A percentile compares a stretch with the other conserved stretches of the same genome.
Conservation (phyloP, 2,797 vertebrate species). For the Falco novaeseelandiae region DNA sequence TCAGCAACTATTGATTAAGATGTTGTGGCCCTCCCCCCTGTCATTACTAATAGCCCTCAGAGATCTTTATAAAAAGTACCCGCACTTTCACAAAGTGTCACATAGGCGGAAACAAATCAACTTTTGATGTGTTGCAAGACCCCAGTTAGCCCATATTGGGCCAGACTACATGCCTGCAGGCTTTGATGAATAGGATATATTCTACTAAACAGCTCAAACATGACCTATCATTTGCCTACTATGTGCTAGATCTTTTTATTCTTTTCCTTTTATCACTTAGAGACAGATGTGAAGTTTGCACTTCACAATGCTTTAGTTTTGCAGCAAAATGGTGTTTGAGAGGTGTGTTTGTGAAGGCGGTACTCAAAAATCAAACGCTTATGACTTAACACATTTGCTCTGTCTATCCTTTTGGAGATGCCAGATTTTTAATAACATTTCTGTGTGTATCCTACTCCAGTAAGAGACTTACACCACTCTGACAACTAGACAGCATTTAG, state of each 20-base stretch:
- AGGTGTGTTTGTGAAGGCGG: neutral
- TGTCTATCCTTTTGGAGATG: neutral
- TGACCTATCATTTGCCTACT: neutral
- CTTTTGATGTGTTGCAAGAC: neutral
- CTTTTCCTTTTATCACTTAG: neutral
- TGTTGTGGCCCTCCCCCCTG: neutral
- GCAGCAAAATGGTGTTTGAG: neutral
- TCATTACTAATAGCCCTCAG: neutral
- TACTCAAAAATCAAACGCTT: neutral
- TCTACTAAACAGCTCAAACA: neutral
- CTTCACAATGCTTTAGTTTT: neutral
- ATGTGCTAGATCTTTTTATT: neutral
- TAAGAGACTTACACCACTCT: neutral
- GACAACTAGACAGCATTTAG: neutral
- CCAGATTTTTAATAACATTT: conserved; percentile 10
- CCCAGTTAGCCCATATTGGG: neutral
- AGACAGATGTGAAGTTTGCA: neutral
- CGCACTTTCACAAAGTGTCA: neutral
- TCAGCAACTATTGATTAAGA: neutral
- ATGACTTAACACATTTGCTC: neutral
- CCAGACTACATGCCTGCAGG: neutral
- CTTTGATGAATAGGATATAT: neutral
- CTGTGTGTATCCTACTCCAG: neutral
- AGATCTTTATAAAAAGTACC: neutral
- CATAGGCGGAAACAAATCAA: neutral